Percentiles rank a stretch among this genome's conserved stretches.
These are phyloP conservation scores for Ostrea edulis DNA, from an alignment of 1,140 invertebrate species.

Conservation along the genomic window DNA sequence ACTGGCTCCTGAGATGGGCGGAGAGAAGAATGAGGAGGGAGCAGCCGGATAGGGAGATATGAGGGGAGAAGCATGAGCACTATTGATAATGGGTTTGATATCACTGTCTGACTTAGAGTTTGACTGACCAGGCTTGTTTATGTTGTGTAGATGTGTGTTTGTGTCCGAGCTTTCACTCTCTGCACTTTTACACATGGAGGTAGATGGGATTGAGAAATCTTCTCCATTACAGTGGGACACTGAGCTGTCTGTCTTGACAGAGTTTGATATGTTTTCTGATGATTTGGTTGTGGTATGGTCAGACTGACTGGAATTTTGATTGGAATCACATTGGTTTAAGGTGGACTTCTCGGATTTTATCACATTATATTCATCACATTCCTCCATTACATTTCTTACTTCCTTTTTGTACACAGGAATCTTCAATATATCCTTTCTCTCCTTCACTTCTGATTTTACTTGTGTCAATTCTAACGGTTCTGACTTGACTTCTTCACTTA, in stretches of 20 bases:
- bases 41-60: slow-evolving; percentile 54
- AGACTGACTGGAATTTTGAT: slow-evolving; percentile 31
- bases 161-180: slow-evolving; percentile 29
- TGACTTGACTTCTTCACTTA: slow-evolving; percentile 15
- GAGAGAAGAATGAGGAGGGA: slow-evolving; percentile 52
- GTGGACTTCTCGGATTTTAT: slow-evolving; percentile 10
- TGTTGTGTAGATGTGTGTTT: slow-evolving; percentile 62
- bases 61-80: slow-evolving; percentile 49
- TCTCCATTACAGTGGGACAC: slow-evolving; percentile 52
- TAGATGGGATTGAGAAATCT: slow-evolving; percentile 46
- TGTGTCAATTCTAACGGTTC: slow-evolving; percentile 39
- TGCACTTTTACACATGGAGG: slow-evolving; percentile 49
- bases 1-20: slow-evolving; percentile 20
- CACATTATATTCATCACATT: slow-evolving; percentile 31
- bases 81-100: slow-evolving; percentile 50
- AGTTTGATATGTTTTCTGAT: slow-evolving; percentile 40
- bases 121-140: slow-evolving; percentile 65
- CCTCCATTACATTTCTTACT: slow-evolving; percentile 21
- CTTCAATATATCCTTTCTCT: slow-evolving; percentile 32
- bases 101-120: slow-evolving; percentile 50
- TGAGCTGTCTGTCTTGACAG: slow-evolving; percentile 28
- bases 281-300: neutral
- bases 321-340: slow-evolving; percentile 12
- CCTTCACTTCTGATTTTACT: slow-evolving; percentile 43
- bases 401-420: slow-evolving; percentile 43